phyloP scores from a whole-genome alignment of 2,888 invertebrate genomes.

The Leptinotarsa peninsularis region DNA sequence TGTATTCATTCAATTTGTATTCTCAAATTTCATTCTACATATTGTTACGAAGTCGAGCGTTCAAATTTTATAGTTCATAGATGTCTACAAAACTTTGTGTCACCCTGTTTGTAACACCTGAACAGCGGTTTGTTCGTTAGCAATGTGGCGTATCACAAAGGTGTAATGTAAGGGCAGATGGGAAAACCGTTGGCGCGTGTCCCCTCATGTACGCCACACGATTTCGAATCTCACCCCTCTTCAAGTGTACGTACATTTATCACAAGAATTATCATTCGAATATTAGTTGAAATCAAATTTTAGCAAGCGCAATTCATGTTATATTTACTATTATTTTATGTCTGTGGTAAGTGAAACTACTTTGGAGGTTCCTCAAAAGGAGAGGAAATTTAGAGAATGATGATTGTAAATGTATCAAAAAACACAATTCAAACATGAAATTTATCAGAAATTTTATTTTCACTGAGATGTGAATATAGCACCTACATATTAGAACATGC shows the following conservation, averaged over 20 bases:
- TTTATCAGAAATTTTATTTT: too few species aligned
- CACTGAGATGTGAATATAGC: too few species aligned
- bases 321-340: too few species aligned
- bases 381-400: too few species aligned
- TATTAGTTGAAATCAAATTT: neutral
- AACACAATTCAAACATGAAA: too few species aligned
- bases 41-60: too few species aligned
- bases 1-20: too few species aligned
- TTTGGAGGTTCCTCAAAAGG: too few species aligned
- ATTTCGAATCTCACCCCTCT: slow-evolving; percentile 22
- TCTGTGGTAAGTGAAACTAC: too few species aligned
- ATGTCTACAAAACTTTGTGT: neutral
- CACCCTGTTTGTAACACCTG: slow-evolving; percentile 20
- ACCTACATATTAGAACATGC: too few species aligned
- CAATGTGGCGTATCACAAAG: slow-evolving; percentile 22
- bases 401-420: too few species aligned
- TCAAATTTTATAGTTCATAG: neutral
- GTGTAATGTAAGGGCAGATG: slow-evolving; percentile 36
- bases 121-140: neutral
- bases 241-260: neutral
- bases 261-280: neutral
- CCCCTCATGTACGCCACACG: slow-evolving; percentile 26
- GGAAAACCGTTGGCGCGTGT: slow-evolving; percentile 46
- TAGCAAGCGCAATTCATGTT: neutral
- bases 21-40: too few species aligned